Evolutionary conservation across 1,140 invertebrate species (phyloP), one percentile per base, ranked within the genome.

Genomic region (Drosophila cardini): DNA sequence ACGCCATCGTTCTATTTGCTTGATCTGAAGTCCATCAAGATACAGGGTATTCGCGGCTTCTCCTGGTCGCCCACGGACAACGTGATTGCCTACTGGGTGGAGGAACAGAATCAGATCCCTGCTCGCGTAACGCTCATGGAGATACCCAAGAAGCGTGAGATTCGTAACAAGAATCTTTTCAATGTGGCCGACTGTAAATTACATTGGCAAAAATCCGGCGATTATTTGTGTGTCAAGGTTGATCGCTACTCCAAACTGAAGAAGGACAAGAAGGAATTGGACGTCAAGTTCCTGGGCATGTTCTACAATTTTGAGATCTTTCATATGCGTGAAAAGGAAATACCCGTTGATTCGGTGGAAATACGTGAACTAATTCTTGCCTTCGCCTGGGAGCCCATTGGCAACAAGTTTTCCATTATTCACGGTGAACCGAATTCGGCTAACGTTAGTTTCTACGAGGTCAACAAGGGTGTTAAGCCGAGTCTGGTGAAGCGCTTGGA

Each of bases 301-400:
- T 98, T 98, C 80, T 99, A 98, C 93, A 99, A 99, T 92, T 99
- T 99, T 93, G 99, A 99, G 93, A 97, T 99, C 73, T 99, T 99
- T 94, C 97, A 99, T 86, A 98, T 99, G 95, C 94, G 97, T 60
- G 98, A 99, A 89, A 99, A 99, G 91, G 96, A 99, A 91, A 97
- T 99, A 75, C 98, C 99, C 0, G 98, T 99, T 0, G 99, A 99
- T 91, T 98, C 97, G 61, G 96, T 99, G 6, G 98, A 99, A 93
- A 97, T 98, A 64, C 97, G 97, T 80, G 97, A 98, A 90, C 94
- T 96, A 0, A 98, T 99, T 62, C 95, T 98, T 78, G 97, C 98
- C 0, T 99, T 99, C 93, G 98, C 98, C 2, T 99, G 99, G 99
- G 99, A 99, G 92, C 98, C 99, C 0, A 94, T 98, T 34, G 98